These are phyloP conservation scores for Listronotus bonariensis DNA, from an alignment of 1,140 invertebrate species.

Conservation along the genomic window DNA sequence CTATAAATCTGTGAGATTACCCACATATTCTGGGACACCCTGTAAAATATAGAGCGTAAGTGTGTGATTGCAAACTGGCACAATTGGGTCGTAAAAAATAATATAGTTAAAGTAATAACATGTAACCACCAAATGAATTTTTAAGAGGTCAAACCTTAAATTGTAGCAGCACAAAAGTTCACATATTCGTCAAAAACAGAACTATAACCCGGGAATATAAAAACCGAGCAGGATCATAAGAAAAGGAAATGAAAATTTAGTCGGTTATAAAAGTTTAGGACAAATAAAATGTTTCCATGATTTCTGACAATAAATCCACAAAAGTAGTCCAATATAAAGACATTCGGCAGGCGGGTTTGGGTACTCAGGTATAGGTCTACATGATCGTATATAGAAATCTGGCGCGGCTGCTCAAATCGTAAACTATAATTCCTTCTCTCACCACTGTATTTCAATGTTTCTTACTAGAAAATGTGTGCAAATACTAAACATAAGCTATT, in stretches of 20 bases:
- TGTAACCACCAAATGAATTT: too few species aligned
- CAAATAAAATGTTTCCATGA: slow-evolving; percentile 51
- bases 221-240: slow-evolving; percentile 43
- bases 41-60: too few species aligned
- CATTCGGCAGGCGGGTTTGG: slow-evolving; percentile 35
- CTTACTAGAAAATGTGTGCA: too few species aligned
- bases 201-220: slow-evolving; percentile 38
- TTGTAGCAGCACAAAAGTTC: too few species aligned
- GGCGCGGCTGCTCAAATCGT: slow-evolving; percentile 22
- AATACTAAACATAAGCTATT: too few species aligned
- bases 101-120: too few species aligned
- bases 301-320: slow-evolving; percentile 49
- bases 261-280: slow-evolving; percentile 50
- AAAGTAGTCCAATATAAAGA: slow-evolving; percentile 48
- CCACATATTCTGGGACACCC: too few species aligned
- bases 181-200: slow-evolving; percentile 25
- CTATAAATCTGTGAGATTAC: too few species aligned
- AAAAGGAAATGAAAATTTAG: slow-evolving; percentile 49
- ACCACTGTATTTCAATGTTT: not conserved
- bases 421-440: slow-evolving; percentile 19
- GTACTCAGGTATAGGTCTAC: slow-evolving; percentile 32
- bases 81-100: too few species aligned
- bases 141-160: too few species aligned
- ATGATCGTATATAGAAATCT: slow-evolving; percentile 17
- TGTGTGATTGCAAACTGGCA: too few species aligned